Conservation (phyloP, 2,888 invertebrate genomes). For the Nephrotoma appendiculata region DNA sequence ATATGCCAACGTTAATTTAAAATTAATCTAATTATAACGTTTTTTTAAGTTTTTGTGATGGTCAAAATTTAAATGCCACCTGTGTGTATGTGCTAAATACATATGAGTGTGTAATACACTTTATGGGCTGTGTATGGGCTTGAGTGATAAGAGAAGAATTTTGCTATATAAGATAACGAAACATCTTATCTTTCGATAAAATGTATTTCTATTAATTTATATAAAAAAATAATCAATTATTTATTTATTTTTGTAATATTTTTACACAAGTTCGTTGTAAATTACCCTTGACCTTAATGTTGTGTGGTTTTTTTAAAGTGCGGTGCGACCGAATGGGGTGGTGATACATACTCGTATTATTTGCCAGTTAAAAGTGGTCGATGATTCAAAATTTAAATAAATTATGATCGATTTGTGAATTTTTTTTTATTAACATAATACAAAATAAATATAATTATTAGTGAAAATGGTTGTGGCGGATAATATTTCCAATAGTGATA, state of each 20-base stretch:
- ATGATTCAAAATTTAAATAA: not conserved
- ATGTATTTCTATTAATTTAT: not conserved
- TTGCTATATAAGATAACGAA: not conserved
- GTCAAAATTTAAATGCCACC: not conserved
- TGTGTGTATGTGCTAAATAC: not conserved
- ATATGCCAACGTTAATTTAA: not conserved
- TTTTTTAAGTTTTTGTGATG: not conserved
- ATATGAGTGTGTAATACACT: no score
- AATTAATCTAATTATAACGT: not conserved
- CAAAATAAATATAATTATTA: no score
- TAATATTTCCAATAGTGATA: constrained; percentile 21
- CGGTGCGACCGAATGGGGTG: not conserved
- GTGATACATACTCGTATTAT: not conserved
- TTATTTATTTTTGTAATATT: not conserved
- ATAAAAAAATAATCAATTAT: not conserved
- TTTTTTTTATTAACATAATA: not conserved
- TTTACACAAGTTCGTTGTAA: not conserved
- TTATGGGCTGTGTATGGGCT: not conserved
- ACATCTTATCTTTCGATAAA: not conserved
- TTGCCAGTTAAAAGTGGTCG: not conserved
- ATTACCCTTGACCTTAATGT: not conserved
- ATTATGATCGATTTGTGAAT: not conserved
- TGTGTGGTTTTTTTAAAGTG: not conserved
- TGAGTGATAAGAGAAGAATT: not conserved
- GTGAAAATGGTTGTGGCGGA: constrained; percentile 27